Conservation (phyloP, 2,888 invertebrate genomes). For the Chirona hameri region DNA sequence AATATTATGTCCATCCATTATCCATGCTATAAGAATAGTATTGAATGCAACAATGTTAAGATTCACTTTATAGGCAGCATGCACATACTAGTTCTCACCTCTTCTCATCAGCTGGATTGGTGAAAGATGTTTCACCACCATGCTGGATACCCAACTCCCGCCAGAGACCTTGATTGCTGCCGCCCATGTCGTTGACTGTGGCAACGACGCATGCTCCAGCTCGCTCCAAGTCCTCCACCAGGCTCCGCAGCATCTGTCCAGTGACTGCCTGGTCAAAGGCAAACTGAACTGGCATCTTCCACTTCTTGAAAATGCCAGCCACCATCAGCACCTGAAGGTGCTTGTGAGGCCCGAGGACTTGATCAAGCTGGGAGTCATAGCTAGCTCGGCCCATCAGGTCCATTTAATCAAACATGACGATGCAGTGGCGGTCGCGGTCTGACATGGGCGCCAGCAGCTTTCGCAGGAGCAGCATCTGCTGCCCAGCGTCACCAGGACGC, state of each 20-base stretch:
- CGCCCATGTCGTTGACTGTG: not conserved
- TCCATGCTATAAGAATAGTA: no score
- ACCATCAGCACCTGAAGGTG: not conserved
- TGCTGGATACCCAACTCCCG: not conserved
- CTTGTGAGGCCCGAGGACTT: not conserved
- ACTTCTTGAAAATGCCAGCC: not conserved
- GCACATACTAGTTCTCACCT: no score
- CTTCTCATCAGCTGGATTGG: not conserved
- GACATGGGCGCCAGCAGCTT: not conserved
- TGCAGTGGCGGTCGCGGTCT: not conserved
- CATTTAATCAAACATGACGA: not conserved
- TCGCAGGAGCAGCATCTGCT: not conserved
- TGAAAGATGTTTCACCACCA: not conserved
- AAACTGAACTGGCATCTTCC: not conserved
- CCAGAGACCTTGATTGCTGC: not conserved
- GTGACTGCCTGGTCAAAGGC: not conserved
- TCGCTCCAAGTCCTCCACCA: not conserved
- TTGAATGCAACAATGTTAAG: no score
- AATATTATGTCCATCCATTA: no score
- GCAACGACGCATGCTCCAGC: not conserved
- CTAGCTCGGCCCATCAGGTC: not conserved
- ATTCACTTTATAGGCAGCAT: no score
- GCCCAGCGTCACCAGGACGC: not conserved
- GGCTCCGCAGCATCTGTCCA: not conserved
- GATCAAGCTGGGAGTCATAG: not conserved